Conservation (phyloP, 2,797 vertebrate species). For the Nothura maculosa region DNA sequence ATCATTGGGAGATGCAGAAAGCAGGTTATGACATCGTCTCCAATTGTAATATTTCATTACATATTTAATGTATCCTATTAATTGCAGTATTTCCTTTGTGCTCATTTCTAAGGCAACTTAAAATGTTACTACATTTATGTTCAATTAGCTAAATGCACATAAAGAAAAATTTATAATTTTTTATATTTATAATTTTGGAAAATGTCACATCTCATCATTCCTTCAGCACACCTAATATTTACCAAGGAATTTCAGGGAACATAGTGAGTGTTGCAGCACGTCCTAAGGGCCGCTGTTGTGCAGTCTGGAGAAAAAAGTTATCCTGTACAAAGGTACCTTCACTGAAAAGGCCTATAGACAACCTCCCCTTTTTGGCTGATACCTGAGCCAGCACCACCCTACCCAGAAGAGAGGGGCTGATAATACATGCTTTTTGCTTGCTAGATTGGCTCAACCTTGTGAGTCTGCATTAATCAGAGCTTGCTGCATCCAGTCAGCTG, state of each 20-base stretch:
- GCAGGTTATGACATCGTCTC: background rate
- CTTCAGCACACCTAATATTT: background rate
- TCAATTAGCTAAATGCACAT: background rate
- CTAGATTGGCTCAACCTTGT: background rate
- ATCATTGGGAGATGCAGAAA: background rate
- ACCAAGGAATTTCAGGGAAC: background rate
- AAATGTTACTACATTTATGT: background rate
- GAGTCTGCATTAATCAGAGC: background rate
- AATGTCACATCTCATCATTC: fast-evolving
- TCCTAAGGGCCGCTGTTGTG: background rate
- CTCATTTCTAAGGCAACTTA: background rate
- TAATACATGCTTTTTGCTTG: background rate
- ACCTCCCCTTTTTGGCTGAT: background rate
- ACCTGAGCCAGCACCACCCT: background rate
- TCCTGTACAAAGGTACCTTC: background rate
- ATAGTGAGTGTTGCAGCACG: fast-evolving
- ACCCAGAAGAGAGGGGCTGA: background rate
- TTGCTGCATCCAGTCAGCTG: background rate
- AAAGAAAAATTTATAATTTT: background rate
- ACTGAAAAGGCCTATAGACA: background rate
- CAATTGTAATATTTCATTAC: background rate
- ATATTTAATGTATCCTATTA: background rate
- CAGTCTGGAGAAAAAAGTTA: background rate
- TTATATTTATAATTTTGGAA: no score
- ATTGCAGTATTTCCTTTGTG: background rate